Percentiles rank a stretch among this genome's conserved stretches.
These are phyloP conservation scores for Athalia rosae DNA, from an alignment of 2,888 invertebrate genomes.

Conservation along the genomic window DNA sequence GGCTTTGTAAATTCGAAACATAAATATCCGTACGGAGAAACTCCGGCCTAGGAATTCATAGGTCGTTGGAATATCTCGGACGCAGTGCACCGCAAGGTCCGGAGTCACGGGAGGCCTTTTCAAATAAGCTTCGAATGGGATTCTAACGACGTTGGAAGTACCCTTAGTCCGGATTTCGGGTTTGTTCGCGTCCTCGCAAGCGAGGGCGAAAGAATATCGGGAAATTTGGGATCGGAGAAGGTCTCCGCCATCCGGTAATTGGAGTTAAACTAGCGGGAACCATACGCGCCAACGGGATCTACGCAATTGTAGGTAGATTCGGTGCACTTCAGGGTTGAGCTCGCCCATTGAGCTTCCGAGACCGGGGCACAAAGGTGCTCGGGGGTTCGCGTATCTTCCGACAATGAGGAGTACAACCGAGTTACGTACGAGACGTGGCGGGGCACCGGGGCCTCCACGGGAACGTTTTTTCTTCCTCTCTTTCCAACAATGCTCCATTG, in stretches of 20 bases:
- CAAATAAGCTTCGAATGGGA: slow-evolving; percentile 1
- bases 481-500: slow-evolving; percentile 21
- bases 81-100: neutral
- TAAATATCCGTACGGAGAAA: neutral
- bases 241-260: slow-evolving; percentile 31
- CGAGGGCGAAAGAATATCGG: slow-evolving; percentile 2
- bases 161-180: slow-evolving; percentile 19
- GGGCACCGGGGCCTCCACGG: neutral
- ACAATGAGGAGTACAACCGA: slow-evolving; percentile 36
- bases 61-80: neutral
- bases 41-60: neutral
- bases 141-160: slow-evolving; percentile 29
- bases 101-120: slow-evolving; percentile 32
- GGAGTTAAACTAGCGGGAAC: slow-evolving; percentile 37
- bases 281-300: slow-evolving; percentile 27
- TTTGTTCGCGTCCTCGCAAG: slow-evolving; percentile 22
- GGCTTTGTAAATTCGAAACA: neutral
- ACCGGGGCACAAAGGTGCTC: slow-evolving; percentile 11
- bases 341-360: slow-evolving; percentile 17
- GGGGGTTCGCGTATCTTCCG: slow-evolving; percentile 26
- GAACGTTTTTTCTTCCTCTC: neutral
- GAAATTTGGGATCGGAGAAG: neutral
- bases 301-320: slow-evolving; percentile 32
- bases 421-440: slow-evolving; percentile 15
- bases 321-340: slow-evolving; percentile 40